These are phyloP conservation scores for Eupithecia dodoneata DNA, from an alignment of 2,888 invertebrate species.

Conservation along the genomic window DNA sequence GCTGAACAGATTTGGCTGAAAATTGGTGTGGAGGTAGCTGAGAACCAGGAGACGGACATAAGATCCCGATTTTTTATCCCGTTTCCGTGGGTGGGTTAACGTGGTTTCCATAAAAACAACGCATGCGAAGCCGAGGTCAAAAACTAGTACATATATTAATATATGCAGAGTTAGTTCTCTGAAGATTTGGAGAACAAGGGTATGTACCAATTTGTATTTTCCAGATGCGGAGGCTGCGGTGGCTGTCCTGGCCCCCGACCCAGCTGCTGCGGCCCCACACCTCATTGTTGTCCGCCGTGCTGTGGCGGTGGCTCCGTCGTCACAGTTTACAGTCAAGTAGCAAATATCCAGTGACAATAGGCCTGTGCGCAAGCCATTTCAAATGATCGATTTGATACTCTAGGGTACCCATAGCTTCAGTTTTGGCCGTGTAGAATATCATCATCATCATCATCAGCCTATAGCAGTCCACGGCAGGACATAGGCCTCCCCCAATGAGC, in stretches of 20 bases:
- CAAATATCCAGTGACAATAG: constrained; percentile 76
- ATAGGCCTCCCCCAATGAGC: too few species aligned
- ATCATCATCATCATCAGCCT: too few species aligned
- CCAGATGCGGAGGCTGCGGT: constrained; percentile 49
- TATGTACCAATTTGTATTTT: neutral
- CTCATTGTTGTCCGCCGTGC: constrained; percentile 58
- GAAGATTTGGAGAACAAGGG: neutral
- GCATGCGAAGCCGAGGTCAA: too few species aligned
- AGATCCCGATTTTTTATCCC: too few species aligned
- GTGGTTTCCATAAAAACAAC: too few species aligned
- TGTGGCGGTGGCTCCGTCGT: constrained; percentile 69
- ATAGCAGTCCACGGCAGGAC: too few species aligned
- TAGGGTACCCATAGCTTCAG: neutral
- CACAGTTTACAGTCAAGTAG: constrained; percentile 84
- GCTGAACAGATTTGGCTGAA: too few species aligned
- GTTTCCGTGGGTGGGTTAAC: too few species aligned
- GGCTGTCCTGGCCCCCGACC: constrained; percentile 46
- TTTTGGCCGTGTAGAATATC: neutral
- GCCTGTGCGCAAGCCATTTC: constrained; percentile 46
- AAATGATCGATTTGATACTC: neutral
- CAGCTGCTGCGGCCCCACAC: constrained; percentile 46
- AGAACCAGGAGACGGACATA: too few species aligned
- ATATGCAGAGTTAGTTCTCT: too few species aligned
- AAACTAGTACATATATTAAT: too few species aligned
- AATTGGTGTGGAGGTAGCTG: too few species aligned